Conservation (phyloP, 2,113 vertebrate genomes). For the Gambusia affinis region DNA sequence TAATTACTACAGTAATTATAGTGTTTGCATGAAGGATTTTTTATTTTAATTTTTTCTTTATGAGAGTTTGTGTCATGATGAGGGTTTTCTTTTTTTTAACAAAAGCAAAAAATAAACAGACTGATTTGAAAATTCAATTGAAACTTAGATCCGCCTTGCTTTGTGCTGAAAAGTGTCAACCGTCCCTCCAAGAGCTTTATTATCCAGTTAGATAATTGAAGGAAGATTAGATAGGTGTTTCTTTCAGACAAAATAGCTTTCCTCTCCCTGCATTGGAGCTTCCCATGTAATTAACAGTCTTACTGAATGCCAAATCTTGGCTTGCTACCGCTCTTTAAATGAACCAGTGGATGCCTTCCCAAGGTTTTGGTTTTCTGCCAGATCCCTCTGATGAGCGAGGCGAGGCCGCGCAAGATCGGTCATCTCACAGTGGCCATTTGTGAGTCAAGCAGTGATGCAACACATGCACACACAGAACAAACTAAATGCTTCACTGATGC, state of each 20-base stretch:
- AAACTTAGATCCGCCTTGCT: slow-evolving; percentile 45
- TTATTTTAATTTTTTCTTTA: background rate
- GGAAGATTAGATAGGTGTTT: slow-evolving; percentile 62
- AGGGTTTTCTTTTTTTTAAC: background rate
- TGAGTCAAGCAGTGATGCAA: slow-evolving; percentile 35
- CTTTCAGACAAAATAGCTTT: slow-evolving; percentile 54
- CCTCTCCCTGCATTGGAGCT: slow-evolving; percentile 33
- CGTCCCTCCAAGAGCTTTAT: slow-evolving; percentile 53
- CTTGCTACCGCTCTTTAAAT: slow-evolving; percentile 33
- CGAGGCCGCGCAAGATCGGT: slow-evolving; percentile 14
- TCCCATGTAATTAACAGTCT: slow-evolving; percentile 56
- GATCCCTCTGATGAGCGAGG: slow-evolving; percentile 41
- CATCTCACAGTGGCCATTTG: background rate
- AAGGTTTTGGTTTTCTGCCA: slow-evolving; percentile 47
- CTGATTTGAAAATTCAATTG: slow-evolving; percentile 15
- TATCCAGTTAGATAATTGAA: slow-evolving; percentile 52
- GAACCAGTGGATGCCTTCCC: slow-evolving; percentile 33
- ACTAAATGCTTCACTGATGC: slow-evolving; percentile 49
- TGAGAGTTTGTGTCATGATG: background rate
- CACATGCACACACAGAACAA: slow-evolving; percentile 12
- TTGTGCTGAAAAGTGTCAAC: slow-evolving; percentile 55
- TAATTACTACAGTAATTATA: background rate
- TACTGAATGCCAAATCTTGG: slow-evolving; percentile 51
- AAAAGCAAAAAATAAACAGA: background rate
- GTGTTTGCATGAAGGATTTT: background rate